These are phyloP conservation scores for Bombus impatiens DNA, from an alignment of 1,140 invertebrate genomes.

Conservation along the genomic window DNA sequence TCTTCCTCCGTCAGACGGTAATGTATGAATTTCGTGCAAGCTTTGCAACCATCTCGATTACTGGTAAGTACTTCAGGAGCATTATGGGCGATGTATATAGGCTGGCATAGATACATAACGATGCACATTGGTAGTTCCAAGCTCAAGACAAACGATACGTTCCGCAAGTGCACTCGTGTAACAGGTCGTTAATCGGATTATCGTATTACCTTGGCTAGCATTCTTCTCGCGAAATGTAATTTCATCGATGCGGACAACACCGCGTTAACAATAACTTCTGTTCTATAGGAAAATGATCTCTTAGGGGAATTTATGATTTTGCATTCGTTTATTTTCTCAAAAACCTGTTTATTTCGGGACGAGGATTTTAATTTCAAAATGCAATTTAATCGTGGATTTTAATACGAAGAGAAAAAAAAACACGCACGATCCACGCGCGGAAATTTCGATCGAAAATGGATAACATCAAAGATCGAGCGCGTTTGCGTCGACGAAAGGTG, in stretches of 20 bases:
- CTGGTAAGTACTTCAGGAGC: conserved; percentile 46
- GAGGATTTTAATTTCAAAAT: too few species aligned
- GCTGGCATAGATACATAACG: conserved; percentile 21
- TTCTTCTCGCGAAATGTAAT: conserved; percentile 64
- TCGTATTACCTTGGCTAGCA: conserved; percentile 56
- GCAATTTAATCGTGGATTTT: too few species aligned
- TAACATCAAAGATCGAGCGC: neutral
- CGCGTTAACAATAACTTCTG: conserved; percentile 55
- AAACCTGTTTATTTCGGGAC: neutral
- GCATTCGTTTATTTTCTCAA: neutral
- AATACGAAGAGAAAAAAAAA: too few species aligned
- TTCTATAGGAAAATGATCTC: conserved; percentile 45
- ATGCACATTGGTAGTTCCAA: conserved; percentile 39
- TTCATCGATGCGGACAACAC: conserved; percentile 52
- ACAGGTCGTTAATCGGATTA: conserved; percentile 68
- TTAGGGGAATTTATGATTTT: neutral
- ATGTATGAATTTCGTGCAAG: conserved; percentile 51
- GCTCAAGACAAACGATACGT: conserved; percentile 58
- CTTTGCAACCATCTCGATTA: conserved; percentile 43
- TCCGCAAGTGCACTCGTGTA: conserved; percentile 57
- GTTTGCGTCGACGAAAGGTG: neutral
- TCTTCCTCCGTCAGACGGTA: conserved; percentile 27
- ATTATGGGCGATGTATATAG: conserved; percentile 38
- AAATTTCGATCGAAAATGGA: neutral
- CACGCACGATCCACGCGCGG: neutral